Percentiles rank a stretch among this genome's conserved stretches.
These are phyloP conservation scores for Podarcis raffonei DNA, from an alignment of 2,113 vertebrate genomes.

Conservation along the genomic window DNA sequence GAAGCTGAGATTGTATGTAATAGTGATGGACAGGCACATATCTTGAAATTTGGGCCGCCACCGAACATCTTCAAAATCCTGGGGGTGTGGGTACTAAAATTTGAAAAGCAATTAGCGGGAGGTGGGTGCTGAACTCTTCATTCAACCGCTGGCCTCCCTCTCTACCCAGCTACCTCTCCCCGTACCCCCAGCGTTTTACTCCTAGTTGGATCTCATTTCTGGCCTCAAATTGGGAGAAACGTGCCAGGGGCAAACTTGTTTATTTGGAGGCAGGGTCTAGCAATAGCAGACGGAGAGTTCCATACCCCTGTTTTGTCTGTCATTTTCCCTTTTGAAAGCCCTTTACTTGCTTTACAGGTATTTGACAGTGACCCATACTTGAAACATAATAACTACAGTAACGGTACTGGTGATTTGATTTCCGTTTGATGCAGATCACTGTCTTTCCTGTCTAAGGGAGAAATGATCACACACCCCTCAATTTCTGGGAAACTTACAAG, in stretches of 20 bases:
- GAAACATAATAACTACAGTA: conserved; percentile 32
- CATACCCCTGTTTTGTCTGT: no score
- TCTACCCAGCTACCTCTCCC: neutral
- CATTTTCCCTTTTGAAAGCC: neutral
- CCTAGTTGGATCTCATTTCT: neutral
- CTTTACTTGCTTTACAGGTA: neutral
- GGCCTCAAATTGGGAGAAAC: neutral
- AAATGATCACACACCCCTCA: neutral
- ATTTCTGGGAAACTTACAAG: neutral
- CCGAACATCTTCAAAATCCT: neutral
- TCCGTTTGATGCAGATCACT: neutral
- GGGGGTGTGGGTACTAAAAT: neutral
- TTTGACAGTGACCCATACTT: neutral
- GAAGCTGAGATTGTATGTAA: neutral
- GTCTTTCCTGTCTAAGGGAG: neutral
- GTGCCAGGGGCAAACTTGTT: no score
- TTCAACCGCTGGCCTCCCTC: neutral
- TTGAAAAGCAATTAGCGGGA: neutral
- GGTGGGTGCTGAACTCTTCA: neutral
- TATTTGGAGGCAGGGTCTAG: no score
- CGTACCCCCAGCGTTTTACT: neutral
- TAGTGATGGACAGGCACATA: neutral
- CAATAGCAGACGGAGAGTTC: neutral
- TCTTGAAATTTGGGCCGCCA: no score
- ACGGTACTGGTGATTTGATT: neutral